A percentile compares a stretch with the other conserved stretches of the same genome.
Conservation (phyloP, 2,113 vertebrate species). For the Carettochelys insculpta region DNA sequence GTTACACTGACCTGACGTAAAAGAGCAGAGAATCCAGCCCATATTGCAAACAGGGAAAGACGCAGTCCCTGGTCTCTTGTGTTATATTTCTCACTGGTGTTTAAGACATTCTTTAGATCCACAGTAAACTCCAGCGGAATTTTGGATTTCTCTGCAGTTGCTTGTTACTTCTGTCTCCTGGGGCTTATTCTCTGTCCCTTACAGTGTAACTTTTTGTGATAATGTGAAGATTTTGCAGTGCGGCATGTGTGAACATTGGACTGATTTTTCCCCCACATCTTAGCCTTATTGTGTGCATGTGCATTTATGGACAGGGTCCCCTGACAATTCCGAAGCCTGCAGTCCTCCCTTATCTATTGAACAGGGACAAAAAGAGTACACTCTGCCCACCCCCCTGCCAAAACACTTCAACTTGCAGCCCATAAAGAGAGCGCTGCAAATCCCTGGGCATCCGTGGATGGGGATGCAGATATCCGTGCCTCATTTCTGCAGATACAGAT, state of each 20-base stretch:
- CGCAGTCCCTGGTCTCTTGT: background rate
- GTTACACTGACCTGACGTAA: background rate
- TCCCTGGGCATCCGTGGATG: too few species aligned
- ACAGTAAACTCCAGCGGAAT: background rate
- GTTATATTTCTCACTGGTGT: background rate
- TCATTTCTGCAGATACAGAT: too few species aligned
- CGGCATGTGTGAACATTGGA: background rate
- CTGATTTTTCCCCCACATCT: background rate
- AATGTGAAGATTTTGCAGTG: background rate
- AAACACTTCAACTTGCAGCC: background rate
- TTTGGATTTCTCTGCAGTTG: background rate
- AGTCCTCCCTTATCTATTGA: too few species aligned
- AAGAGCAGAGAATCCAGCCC: background rate
- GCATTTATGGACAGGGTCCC: background rate
- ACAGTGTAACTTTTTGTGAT: background rate
- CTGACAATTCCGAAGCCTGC: background rate
- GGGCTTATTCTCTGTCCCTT: background rate
- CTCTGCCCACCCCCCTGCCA: background rate
- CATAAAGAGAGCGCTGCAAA: too few species aligned
- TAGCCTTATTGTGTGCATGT: background rate
- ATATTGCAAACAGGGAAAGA: background rate
- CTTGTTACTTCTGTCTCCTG: background rate
- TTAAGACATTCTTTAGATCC: background rate
- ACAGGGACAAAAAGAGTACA: background rate
- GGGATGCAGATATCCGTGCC: too few species aligned